phyloP scores from a whole-genome alignment of 2,113 vertebrate species.

The Amblyornis subalaris region DNA sequence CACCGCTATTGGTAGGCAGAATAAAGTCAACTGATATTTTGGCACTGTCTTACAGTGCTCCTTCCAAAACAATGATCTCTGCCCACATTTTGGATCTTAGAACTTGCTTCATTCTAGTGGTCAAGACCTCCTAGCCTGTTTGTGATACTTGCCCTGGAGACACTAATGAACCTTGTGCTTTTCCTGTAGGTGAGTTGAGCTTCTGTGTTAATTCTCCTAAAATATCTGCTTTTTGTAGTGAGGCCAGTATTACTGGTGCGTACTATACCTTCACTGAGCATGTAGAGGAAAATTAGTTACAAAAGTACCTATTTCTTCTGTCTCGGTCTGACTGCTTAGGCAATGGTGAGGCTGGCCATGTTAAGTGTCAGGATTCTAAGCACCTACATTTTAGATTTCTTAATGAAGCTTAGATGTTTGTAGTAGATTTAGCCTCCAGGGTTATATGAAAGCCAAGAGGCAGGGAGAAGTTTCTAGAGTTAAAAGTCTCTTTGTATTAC shows the following conservation, averaged over 20 bases:
- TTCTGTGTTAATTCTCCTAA: background rate
- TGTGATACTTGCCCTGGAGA: background rate
- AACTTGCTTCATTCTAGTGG: background rate
- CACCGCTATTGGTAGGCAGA: background rate
- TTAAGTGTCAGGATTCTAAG: background rate
- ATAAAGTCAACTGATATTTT: background rate
- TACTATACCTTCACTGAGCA: background rate
- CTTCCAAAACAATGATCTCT: background rate
- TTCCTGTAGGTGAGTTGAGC: background rate
- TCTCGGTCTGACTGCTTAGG: accelerated
- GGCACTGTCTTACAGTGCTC: background rate
- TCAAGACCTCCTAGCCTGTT: background rate
- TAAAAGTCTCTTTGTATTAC: background rate
- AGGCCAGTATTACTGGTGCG: background rate
- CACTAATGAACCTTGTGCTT: background rate
- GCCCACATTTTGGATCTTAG: background rate
- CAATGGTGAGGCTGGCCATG: background rate
- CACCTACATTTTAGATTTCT: background rate
- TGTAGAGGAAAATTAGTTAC: background rate
- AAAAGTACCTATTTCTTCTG: background rate
- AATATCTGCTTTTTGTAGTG: background rate
- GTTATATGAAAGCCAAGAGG: background rate
- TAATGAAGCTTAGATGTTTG: background rate
- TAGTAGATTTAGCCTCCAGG: background rate
- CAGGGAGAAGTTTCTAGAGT: background rate